phyloP scores from a whole-genome alignment of 2,888 invertebrate genomes.

The Actias luna region DNA sequence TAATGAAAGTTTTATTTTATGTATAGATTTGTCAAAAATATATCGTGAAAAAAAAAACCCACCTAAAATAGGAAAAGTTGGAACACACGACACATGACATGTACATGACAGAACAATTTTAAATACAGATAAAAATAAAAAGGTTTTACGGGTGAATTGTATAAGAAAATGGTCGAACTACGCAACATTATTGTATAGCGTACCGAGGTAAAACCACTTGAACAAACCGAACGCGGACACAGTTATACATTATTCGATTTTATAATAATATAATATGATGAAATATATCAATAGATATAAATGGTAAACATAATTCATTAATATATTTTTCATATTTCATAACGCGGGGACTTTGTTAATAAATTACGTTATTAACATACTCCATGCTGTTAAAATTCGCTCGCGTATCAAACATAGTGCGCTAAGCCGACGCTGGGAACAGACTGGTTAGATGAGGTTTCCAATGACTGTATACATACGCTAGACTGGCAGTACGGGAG shows the following conservation, averaged over 20 bases:
- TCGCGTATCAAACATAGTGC: no score
- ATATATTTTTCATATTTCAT: no score
- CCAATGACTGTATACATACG: no score
- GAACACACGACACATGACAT: neutral
- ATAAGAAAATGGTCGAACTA: neutral
- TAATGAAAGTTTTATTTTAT: no score
- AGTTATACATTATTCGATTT: neutral
- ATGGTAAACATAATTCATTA: neutral
- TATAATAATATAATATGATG: constrained; percentile 1
- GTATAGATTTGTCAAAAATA: no score
- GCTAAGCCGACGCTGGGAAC: no score
- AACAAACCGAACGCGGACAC: neutral
- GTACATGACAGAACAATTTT: neutral
- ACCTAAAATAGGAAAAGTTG: neutral
- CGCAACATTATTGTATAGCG: neutral
- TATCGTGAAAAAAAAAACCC: neutral
- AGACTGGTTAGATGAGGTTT: no score
- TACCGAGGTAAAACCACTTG: neutral
- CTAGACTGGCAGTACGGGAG: no score
- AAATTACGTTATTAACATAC: no score
- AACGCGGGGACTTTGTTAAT: no score
- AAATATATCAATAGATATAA: neutral
- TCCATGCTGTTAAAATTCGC: no score
- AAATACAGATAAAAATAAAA: neutral
- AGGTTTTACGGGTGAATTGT: neutral